Base-by-base conservation (phyloP, 2,888 invertebrate species). In the Noctua fimbriata region DNA sequence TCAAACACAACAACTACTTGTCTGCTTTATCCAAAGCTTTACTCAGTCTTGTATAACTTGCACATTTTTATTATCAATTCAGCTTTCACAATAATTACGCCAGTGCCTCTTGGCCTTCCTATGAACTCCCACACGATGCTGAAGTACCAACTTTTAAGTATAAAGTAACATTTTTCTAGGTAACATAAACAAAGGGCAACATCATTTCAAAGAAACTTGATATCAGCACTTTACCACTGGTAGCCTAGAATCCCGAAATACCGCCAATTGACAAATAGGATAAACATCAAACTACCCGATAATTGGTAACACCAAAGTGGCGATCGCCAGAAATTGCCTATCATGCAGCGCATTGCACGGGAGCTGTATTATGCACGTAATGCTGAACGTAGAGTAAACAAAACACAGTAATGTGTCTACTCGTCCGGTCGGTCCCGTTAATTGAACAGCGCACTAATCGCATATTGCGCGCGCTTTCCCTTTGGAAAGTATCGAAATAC, bases 401-500 rank as follows among this genome's bases (percentile, higher is more conserved):
- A 78, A 79, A 78, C 79, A 84, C 81, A 77, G 79, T 83, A 86
- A 81, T 87, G 82, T 76, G 78, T 80, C 81, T 72, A 78, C 69
- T 73, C 78, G 90, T 92, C 93, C 93, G 93, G 88, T 86, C 91
- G 88, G 93, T 94, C 91, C 94, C 94, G 95, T 95, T 96, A 95
- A 96, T 95, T 95, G 94, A 91, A 93, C 92, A 92, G 88, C 92
- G 90, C 92, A 93, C 93, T 94, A 95, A 95, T 95, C 93, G 93
- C 93, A 93, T 92, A 94, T 93, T 93, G 92, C 92, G 84, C 90
- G 91, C 93, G 94, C 95, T 96, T 96, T 96, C 96, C 94, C 93
- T 95, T 95, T 94, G 93, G 95, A 96, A 96, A 96, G 95, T 93
- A 94, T 93, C 90, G 91, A 91, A 92, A 91, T 89, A 83, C 89